Evolutionary conservation across 2,113 vertebrate genomes (phyloP), one percentile per base, ranked within the genome.

Genomic region (Elephantulus edwardii): DNA sequence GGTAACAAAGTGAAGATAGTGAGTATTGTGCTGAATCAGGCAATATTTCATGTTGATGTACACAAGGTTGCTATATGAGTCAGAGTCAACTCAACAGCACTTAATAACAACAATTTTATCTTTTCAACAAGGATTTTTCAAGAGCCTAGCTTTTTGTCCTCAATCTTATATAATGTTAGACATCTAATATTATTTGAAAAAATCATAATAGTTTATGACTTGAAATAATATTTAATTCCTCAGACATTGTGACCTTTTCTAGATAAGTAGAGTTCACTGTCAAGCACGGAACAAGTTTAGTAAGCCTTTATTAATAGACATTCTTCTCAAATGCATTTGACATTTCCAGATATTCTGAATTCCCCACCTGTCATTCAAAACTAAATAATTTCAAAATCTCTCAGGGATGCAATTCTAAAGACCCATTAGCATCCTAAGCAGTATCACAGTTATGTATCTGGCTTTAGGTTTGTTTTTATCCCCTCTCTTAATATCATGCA

Each of bases 331-430:
- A 87, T 56, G 62, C 92, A 89, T 83, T 87, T 93, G 94, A 93
- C 91, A 82, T 94, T 93, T 95, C 89, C 84, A 92, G 93, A 95
- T 93, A 92, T 92, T 90, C 78, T 92, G 87, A 92, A 87, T 89
- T 91, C 80, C n/a, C 92, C 93, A 91, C 91, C 91, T 93, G 94
- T 62, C 44, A 35, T 60, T 79, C 84, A 35, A 71, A 95, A 75
- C 74, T 56, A 58, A 50, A 42, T 81, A 86, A 89, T 89, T 95
- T 91, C 74, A 81, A 58, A 96, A 84, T 92, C 78, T 87, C 82
- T 68, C 76, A 48, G 42, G 66, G 58, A 90, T 93, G 91, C 88
- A 83, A 83, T 80, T 90, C 64, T 86, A 44, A 62, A 86, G 54
- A 89, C 22, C 48, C 72, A 76, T 93, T 83, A 88, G 77, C 76